Evolutionary conservation across 2,888 invertebrate species (phyloP).

Genomic region (Caenorhabditis sp.): DNA sequence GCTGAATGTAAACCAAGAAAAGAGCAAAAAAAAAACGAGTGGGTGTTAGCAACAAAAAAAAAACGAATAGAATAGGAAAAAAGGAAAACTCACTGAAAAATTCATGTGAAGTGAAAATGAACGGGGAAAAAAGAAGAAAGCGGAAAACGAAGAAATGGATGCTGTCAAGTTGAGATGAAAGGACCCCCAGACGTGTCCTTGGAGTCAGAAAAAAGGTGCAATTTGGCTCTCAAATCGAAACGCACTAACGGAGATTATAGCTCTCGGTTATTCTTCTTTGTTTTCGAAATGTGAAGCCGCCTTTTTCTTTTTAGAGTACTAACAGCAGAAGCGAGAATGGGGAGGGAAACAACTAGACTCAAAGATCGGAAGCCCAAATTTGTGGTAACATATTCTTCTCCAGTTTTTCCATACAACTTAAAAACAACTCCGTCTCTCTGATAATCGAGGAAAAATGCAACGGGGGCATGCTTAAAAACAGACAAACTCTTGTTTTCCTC

Average conservation of each 20-base stretch:
- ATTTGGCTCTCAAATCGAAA: not conserved
- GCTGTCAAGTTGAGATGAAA: conserved; percentile 20
- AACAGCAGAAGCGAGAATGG: not conserved
- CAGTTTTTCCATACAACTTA: not conserved
- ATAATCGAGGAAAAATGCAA: conserved; percentile 5
- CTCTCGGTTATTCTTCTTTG: not conserved
- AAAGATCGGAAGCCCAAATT: conserved; percentile 26
- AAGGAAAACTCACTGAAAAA: conserved; percentile 40
- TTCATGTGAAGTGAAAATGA: conserved; percentile 57
- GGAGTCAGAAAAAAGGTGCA: not conserved
- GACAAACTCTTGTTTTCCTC: conserved; percentile 21
- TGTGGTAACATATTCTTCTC: conserved; percentile 3
- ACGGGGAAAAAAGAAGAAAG: no score
- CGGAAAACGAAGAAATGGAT: conserved; percentile 39
- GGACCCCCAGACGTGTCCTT: not conserved
- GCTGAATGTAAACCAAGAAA: conserved; percentile 44
- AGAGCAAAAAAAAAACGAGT: conserved; percentile 16
- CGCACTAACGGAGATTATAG: not conserved
- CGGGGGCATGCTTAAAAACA: conserved; percentile 13
- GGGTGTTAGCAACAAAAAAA: conserved; percentile 29
- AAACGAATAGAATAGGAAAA: conserved; percentile 14
- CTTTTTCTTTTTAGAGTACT: no score
- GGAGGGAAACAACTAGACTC: not conserved
- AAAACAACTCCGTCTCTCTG: conserved; percentile 24
- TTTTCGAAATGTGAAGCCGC: no score